Evolutionary conservation across 23 tunicate genomes (phyloP).

Genomic region (Clavelina lepadiformis): DNA sequence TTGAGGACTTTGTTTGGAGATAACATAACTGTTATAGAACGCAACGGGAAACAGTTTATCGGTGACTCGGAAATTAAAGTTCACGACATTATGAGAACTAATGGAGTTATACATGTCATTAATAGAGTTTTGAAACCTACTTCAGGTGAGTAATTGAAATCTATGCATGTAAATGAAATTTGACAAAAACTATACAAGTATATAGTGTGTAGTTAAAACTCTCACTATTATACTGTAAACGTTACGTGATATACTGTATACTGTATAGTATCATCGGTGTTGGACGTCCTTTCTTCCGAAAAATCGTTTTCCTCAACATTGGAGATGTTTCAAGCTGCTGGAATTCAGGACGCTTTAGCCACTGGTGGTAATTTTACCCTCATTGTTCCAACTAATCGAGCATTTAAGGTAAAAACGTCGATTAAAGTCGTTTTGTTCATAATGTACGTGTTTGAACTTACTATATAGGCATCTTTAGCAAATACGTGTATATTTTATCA

Average conservation of each 20-base stretch:
- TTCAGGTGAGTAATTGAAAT: slow-evolving; percentile 17
- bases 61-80: slow-evolving; percentile 10
- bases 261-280: slow-evolving; percentile 32
- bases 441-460: no score
- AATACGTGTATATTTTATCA: no score
- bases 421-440: no score
- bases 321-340: slow-evolving; percentile 29
- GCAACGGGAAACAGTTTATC: slow-evolving; percentile 1
- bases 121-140: slow-evolving; percentile 25
- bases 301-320: slow-evolving; percentile 10
- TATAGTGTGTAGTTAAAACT: not conserved
- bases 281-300: slow-evolving; percentile 17
- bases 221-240: not conserved
- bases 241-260: no score
- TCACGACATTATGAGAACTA: slow-evolving; percentile 47
- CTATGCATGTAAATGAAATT: not conserved
- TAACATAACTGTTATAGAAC: slow-evolving; percentile 4
- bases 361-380: slow-evolving; percentile 46
- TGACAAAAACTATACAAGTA: not conserved
- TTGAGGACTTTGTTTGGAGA: slow-evolving; percentile 6
- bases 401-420: slow-evolving; percentile 39
- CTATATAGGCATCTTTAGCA: no score
- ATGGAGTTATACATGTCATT: slow-evolving; percentile 66
- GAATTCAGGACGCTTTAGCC: slow-evolving; percentile 20
- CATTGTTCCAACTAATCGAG: slow-evolving; percentile 51